Percentiles rank a stretch among this genome's conserved stretches.
These are phyloP conservation scores for Tribolium freemani DNA, from an alignment of 2,888 invertebrate species.

Conservation along the genomic window DNA sequence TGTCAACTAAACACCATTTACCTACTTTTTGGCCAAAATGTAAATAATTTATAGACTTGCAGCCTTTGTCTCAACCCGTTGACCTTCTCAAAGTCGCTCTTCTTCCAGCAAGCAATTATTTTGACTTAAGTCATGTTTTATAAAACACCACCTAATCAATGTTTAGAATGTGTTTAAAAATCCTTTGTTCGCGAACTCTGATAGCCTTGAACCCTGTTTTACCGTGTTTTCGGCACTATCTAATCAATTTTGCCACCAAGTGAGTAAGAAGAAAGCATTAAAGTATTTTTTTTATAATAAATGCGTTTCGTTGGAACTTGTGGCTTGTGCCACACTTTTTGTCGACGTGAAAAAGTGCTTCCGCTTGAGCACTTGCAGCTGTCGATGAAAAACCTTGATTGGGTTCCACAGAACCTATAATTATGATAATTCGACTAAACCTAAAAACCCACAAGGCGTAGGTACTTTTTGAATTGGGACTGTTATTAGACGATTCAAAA, in stretches of 20 bases:
- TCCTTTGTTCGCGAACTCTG: conserved; percentile 8
- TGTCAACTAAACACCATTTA: neutral
- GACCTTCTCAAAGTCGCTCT: neutral
- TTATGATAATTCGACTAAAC: neutral
- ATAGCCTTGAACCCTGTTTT: conserved; percentile 29
- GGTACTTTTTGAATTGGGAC: neutral
- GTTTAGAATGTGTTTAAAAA: neutral
- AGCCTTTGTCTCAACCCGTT: neutral
- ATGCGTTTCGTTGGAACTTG: neutral
- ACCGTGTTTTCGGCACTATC: conserved; percentile 21
- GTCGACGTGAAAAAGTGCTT: neutral
- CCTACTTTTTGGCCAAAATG: neutral
- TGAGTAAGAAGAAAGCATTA: conserved; percentile 7
- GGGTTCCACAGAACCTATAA: neutral
- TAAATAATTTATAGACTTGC: neutral
- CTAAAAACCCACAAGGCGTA: neutral
- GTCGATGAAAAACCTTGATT: neutral
- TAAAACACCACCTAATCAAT: neutral
- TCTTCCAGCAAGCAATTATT: neutral
- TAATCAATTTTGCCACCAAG: conserved; percentile 32
- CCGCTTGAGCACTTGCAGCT: neutral
- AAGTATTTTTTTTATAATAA: neutral
- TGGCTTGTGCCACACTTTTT: neutral
- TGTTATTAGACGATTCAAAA: neutral
- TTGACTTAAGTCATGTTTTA: neutral